Evolutionary conservation across 2,888 invertebrate genomes (phyloP), one percentile per base, ranked within the genome.

Genomic region (Pocota personata): DNA sequence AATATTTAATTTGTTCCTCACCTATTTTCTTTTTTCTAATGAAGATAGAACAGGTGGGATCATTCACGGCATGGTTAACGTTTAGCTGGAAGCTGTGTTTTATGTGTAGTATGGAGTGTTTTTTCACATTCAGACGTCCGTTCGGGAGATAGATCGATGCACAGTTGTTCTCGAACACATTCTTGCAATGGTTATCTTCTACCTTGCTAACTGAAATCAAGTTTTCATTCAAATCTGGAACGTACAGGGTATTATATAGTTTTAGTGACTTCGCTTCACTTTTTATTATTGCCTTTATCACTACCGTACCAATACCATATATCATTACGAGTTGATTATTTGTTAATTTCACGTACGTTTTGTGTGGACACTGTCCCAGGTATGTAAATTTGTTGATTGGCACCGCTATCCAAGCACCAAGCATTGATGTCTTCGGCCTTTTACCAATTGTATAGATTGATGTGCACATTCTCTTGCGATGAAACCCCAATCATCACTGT

Each of bases 401-500:
- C 24, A 27, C 52, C 27, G 30, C 52, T 52, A 27, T 52, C 27
- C 24, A 52, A 52, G n/a, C 52, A 52, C 27, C 52, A 52, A 27
- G 27, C 1, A 27, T 52, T 52, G 24, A 30, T 30, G 40, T 40
- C 40, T 40, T 40, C 40, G 40, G 40, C 40, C 14, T 40, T 40
- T 14, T 40, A 1, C 24, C 12, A 24, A 27, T 52, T 52, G 52
- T 27, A 12, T 2, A 27, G 52, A 52, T 52, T 52, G 52, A 52
- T 52, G 52, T 52, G 52, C 52, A 27, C 24, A 52, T 52, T 52
- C 52, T 52, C n/a, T 52, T n/a, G 27, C 52, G 27, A 52, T 27
- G 27, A 52, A 52, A n/a, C 2, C n/a, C n/a, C 27, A 52, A 52
- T 27, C 52, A 24, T 52, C 27, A 52, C 27, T 52, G 52, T 52